These are phyloP conservation scores for Cloeon dipterum DNA, from an alignment of 2,888 invertebrate genomes.

Conservation along the genomic window DNA sequence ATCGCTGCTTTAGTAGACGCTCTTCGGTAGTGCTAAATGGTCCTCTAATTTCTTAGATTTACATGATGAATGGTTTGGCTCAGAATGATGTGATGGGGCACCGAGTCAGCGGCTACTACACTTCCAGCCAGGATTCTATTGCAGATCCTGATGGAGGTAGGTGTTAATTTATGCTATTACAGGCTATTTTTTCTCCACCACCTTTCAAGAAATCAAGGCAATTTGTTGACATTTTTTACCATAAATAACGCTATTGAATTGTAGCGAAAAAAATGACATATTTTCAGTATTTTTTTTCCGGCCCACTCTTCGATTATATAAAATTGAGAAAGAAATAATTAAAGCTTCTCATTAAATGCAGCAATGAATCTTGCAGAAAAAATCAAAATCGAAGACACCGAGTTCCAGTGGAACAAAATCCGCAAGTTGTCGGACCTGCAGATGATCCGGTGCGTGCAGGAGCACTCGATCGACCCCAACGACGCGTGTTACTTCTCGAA, in stretches of 20 bases:
- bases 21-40: not conserved
- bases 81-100: slow-evolving; percentile 55
- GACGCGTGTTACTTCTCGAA: slow-evolving; percentile 65
- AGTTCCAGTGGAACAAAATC: slow-evolving; percentile 28
- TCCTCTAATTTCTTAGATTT: slow-evolving; percentile 22
- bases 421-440: slow-evolving; percentile 77
- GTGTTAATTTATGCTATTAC: not conserved
- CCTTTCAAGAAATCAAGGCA: not conserved
- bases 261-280: too few relatives aligned
- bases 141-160: slow-evolving; percentile 9
- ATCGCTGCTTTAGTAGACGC: not conserved
- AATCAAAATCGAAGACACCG: not conserved
- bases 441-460: slow-evolving; percentile 35
- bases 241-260: not conserved
- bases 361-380: too few relatives aligned
- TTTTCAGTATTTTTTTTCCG: too few relatives aligned
- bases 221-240: not conserved
- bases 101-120: slow-evolving; percentile 71
- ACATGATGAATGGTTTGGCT: slow-evolving; percentile 34
- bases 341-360: too few relatives aligned
- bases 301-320: too few relatives aligned
- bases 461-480: slow-evolving; percentile 58
- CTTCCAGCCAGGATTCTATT: slow-evolving; percentile 53
- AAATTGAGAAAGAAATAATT: too few relatives aligned
- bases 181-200: too few relatives aligned